A percentile compares a stretch with the other conserved stretches of the same genome.
These are phyloP conservation scores for Chalcosyrphus nemorum DNA, from an alignment of 2,888 invertebrate genomes.

Conservation along the genomic window DNA sequence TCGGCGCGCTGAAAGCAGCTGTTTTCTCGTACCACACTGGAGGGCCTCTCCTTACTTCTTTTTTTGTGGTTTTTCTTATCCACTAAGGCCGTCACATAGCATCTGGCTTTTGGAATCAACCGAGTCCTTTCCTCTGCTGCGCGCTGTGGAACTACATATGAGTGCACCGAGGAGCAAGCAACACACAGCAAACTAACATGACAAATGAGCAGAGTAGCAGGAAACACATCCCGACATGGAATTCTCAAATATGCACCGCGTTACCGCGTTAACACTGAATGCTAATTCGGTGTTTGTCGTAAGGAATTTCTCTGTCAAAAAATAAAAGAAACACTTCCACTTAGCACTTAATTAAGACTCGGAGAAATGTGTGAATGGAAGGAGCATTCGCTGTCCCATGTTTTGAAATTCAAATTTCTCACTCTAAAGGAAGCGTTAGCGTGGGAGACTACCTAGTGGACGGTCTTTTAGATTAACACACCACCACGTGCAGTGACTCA, in stretches of 20 bases:
- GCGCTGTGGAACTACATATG: not conserved
- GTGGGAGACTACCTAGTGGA: not conserved
- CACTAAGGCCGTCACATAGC: conserved; percentile 21
- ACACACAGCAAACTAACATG: conserved; percentile 31
- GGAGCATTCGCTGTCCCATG: conserved; percentile 24
- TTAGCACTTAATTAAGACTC: conserved; percentile 63
- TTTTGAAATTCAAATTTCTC: conserved; percentile 40
- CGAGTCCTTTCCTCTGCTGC: conserved; percentile 8
- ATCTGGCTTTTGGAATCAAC: conserved; percentile 13
- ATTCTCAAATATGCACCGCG: conserved; percentile 36
- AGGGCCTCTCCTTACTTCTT: not conserved
- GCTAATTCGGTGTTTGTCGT: conserved; percentile 46
- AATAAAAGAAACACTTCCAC: conserved; percentile 24
- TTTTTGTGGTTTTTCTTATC: conserved; percentile 12
- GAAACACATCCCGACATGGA: conserved; percentile 36
- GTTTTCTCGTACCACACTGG: conserved; percentile 10
- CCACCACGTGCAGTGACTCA: conserved; percentile 33
- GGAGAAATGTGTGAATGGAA: conserved; percentile 36
- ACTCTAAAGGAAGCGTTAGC: not conserved
- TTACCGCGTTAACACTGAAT: conserved; percentile 44
- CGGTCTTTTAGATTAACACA: conserved; percentile 5
- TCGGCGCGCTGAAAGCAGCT: conserved; percentile 51
- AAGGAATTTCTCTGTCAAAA: conserved; percentile 11
- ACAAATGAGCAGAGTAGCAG: conserved; percentile 42
- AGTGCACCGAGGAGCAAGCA: conserved; percentile 14